Evolutionary conservation across 1,140 invertebrate species (phyloP).

Genomic region (Panagrolaimus sp.): DNA sequence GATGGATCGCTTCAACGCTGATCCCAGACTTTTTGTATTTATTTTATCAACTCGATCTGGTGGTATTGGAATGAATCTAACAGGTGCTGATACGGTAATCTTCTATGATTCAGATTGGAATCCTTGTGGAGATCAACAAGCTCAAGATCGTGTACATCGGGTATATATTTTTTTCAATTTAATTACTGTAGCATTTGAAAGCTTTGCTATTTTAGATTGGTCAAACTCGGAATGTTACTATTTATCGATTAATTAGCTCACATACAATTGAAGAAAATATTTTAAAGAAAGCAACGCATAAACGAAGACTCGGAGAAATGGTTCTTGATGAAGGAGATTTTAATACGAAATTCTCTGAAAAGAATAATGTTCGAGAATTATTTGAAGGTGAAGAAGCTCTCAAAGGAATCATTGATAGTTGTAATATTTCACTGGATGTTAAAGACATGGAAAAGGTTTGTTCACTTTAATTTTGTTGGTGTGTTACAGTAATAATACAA

Average conservation of each 20-base stretch:
- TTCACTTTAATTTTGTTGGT: not conserved
- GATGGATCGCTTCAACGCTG: slow-evolving; percentile 95
- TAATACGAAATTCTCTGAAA: slow-evolving; percentile 92
- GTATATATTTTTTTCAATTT: slow-evolving; percentile 61
- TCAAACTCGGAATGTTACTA: slow-evolving; percentile 97
- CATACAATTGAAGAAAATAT: slow-evolving; percentile 99
- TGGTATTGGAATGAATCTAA: slow-evolving; percentile 95
- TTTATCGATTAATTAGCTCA: slow-evolving; percentile 91
- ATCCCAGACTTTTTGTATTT: slow-evolving; percentile 89
- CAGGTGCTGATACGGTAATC: slow-evolving; percentile 96
- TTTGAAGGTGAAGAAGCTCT: slow-evolving; percentile 31
- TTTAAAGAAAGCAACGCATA: slow-evolving; percentile 95
- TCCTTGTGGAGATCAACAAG: slow-evolving; percentile 98
- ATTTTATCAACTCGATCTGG: slow-evolving; percentile 95
- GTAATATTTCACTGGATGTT: not conserved
- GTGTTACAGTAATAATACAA: too few relatives aligned
- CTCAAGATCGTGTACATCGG: slow-evolving; percentile 69
- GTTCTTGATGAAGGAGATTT: slow-evolving; percentile 99
- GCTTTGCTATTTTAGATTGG: slow-evolving; percentile 71
- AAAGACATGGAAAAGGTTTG: slow-evolving; percentile 6
- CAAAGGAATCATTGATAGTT: not conserved
- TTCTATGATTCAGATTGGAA: slow-evolving; percentile 99
- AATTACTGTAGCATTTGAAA: slow-evolving; percentile 5
- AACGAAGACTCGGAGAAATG: slow-evolving; percentile 85
- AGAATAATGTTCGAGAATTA: slow-evolving; percentile 53